Evolutionary conservation across 2,113 vertebrate species (phyloP).

Genomic region (Stictonetta naevosa): DNA sequence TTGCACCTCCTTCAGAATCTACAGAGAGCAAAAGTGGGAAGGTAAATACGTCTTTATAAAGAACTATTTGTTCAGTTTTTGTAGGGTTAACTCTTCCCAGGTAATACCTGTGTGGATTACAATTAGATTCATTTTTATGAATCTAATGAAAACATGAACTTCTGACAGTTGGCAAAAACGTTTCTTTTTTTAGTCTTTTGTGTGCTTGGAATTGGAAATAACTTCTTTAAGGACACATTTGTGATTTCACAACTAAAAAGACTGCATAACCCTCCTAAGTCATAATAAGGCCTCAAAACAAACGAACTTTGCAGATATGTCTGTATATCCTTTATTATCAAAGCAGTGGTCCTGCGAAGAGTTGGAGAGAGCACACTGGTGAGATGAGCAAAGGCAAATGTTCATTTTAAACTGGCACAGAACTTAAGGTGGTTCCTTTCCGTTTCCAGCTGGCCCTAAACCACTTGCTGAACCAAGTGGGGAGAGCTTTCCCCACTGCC

Average conservation of each 20-base stretch:
- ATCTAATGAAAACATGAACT: fast-evolving
- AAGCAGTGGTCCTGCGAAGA: background rate
- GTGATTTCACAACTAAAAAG: fast-evolving
- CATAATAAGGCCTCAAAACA: background rate
- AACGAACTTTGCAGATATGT: too few relatives aligned
- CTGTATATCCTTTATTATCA: fast-evolving
- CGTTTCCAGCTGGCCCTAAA: background rate
- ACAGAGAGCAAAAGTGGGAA: too few relatives aligned
- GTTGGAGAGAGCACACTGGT: background rate
- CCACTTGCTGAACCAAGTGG: too few relatives aligned
- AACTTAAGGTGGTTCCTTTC: background rate
- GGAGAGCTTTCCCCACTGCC: background rate
- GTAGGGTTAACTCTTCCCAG: background rate
- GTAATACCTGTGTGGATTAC: background rate
- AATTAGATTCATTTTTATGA: background rate
- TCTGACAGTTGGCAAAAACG: too few relatives aligned
- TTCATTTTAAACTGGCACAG: too few relatives aligned
- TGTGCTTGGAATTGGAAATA: background rate
- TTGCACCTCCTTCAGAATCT: background rate
- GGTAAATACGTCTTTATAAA: fast-evolving
- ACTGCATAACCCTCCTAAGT: fast-evolving
- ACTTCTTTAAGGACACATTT: fast-evolving
- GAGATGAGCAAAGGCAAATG: background rate
- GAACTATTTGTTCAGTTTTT: fast-evolving
- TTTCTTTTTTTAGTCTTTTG: background rate